Conservation (phyloP, 2,113 vertebrate species). For the Balaenoptera acutorostrata region DNA sequence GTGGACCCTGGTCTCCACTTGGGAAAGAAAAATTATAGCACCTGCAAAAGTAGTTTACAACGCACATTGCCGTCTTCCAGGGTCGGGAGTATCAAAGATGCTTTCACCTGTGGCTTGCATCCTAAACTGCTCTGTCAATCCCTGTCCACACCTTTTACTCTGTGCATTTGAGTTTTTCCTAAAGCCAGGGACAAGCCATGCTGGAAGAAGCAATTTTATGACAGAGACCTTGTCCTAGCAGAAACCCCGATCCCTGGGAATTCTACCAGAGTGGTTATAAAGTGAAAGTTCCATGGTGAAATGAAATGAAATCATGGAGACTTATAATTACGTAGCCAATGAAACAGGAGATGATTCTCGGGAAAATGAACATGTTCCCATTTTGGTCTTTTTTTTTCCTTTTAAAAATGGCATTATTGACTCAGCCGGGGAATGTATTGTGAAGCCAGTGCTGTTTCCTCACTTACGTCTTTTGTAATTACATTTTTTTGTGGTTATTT, state of each 20-base stretch:
- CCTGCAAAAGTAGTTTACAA: accelerated
- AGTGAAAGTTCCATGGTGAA: not conserved
- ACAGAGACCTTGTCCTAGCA: accelerated
- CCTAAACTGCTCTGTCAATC: accelerated
- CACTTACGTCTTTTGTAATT: not conserved
- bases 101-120: not conserved
- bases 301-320: not conserved
- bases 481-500: not conserved
- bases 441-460: not conserved
- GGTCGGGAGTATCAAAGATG: not conserved
- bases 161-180: too few relatives aligned
- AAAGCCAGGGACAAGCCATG: not conserved
- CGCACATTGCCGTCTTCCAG: accelerated
- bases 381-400: not conserved
- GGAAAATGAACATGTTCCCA: accelerated
- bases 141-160: accelerated
- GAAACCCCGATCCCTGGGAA: not conserved
- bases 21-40: accelerated
- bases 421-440: not conserved
- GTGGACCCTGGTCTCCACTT: accelerated
- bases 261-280: not conserved
- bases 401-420: not conserved
- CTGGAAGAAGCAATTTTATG: not conserved
- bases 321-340: accelerated
- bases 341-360: not conserved